Percentiles rank a stretch among this genome's conserved stretches.
These are phyloP conservation scores for Danio rerio DNA, from an alignment of 2,113 vertebrate species.

Conservation along the genomic window GRCz12tu NC_133179.1:11300001-11300500, in stretches of 20 bases:
- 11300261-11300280: not conserved
- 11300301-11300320: constrained; percentile 72
- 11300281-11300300: constrained; percentile 71
- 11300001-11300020: no score
- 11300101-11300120: no score
- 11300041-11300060: no score
- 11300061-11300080: no score
- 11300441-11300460: constrained; percentile 72
- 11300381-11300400: constrained; percentile 77
- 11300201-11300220: no score
- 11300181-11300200: no score
- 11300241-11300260: not conserved
- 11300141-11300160: no score
- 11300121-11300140: no score
- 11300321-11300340: constrained; percentile 80
- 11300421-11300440: constrained; percentile 75
- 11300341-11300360: constrained; percentile 88
- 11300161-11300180: no score
- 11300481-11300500: constrained; percentile 14
- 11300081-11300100: no score
- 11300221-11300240: not conserved
- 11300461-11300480: not conserved
- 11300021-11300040: no score
- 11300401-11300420: constrained; percentile 87
- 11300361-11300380: constrained; percentile 74